Evolutionary conservation across 2,797 vertebrate species (phyloP), one percentile per base, ranked within the genome.

Genomic region (Garrulus glandarius): DNA sequence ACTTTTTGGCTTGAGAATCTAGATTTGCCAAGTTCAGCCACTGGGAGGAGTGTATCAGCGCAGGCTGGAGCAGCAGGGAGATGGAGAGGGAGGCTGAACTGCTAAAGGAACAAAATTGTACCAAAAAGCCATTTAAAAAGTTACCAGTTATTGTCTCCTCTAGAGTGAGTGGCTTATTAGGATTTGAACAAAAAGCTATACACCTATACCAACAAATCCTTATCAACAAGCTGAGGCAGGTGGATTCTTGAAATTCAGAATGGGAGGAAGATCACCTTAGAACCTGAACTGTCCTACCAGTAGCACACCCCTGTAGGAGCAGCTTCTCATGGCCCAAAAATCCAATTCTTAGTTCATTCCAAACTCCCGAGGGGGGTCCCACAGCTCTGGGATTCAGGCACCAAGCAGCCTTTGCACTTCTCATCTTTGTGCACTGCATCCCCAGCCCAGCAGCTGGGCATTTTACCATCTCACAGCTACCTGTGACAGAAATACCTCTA

Each of bases 341-440:
- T 36, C 13, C 6, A 14, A 15, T 41, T 50, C 32, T 32, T 13
- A 64, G 11, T 17, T 57, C 22, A 61, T 5, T 57, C 15, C 1
- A 8, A 79, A 15, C 5, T 10, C 11, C 5, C 8, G 2, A 6
- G 5, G 9, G 13, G 39, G 1, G 1, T 2, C 6, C 16, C 6
- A 10, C 0, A 2, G 26, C 41, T 64, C n/a, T 34, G 30, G 11
- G 29, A 50, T n/a, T 8, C 36, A 57, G 10, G 21, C 39, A 68
- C 7, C 16, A 89, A n/a, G 22, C 5, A 14, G 32, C 6, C 32
- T 43, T 37, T n/a, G 9, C 7, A 26, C 49, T 65, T 26, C 27
- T 46, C 34, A 23, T 24, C 30, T 60, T 32, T 15, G 30, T 2
- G 1, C 5, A 20, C 12, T 8, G 7, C 8, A 2, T 27, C 4